Percentiles rank a stretch among this genome's conserved stretches.
These are phyloP conservation scores for Morone chrysops DNA, from an alignment of 2,113 vertebrate genomes.

Conservation along the genomic window DNA sequence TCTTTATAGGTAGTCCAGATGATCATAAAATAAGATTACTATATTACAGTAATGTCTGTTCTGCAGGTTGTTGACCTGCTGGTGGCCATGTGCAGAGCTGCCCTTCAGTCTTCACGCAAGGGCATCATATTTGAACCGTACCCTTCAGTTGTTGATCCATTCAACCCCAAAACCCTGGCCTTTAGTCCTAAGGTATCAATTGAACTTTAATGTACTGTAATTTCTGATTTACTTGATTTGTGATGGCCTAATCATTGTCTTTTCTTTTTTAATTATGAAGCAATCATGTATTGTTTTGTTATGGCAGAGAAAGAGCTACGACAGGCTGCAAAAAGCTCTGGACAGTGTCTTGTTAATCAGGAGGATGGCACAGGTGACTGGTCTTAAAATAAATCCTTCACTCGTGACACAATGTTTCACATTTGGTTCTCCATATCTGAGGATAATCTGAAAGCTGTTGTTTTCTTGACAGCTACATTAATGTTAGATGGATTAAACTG, in stretches of 20 bases:
- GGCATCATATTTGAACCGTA: conserved; percentile 98
- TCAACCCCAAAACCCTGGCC: conserved; percentile 92
- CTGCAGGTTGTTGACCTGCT: conserved; percentile 93
- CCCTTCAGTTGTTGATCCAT: conserved; percentile 95
- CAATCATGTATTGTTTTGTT: conserved; percentile 3
- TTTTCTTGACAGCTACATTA: background rate
- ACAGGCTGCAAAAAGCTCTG: conserved; percentile 93
- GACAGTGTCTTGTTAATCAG: conserved; percentile 94
- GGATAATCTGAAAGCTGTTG: conserved; percentile 1
- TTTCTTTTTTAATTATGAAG: background rate
- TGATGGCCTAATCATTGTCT: background rate
- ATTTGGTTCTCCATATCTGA: background rate
- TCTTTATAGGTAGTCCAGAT: background rate
- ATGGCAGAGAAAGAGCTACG: conserved; percentile 93
- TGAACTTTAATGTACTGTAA: background rate
- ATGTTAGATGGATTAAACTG: background rate
- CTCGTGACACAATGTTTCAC: background rate
- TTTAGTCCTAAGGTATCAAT: conserved; percentile 94
- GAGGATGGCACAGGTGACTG: conserved; percentile 93
- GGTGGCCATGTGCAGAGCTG: conserved; percentile 97
- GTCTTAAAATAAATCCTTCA: background rate
- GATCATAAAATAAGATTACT: background rate
- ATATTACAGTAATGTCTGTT: conserved; percentile 10
- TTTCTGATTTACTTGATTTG: background rate
- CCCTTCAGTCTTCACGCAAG: conserved; percentile 95